Base-by-base conservation (phyloP, 2,888 invertebrate genomes). In the Anodontia alba region DNA sequence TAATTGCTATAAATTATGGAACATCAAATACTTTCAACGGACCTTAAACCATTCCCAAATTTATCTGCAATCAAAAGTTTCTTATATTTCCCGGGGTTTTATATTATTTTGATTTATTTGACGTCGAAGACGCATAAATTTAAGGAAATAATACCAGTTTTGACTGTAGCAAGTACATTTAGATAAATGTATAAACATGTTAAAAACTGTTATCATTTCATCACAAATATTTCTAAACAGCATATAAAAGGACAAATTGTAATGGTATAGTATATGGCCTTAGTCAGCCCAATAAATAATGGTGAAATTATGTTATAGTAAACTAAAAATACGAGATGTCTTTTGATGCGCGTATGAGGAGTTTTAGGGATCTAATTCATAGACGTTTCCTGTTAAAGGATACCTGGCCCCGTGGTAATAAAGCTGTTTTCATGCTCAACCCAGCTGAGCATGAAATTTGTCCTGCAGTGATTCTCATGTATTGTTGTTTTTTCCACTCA, bases 1-100 rank as follows among this genome's bases (percentile, higher is more conserved):
- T 76, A 76, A 76, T 76, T 71, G 43, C 31, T 23, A 38, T 70
- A 42, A 70, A 62, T 66, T 76, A 76, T 31, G 33, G 23, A 62
- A 62, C 76, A 66, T 46, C 36, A 33, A 33, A 62, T 62, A 29
- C 29, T 62, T 62, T 62, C 31, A 62, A 62, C 62, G 29, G 62
- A 62, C 62, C 62, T 29, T 62, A 33, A 62, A 62, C 31, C 62
- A 62, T 62, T 62, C 23, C 29, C 10, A 20, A 33, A 62, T 62
- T 62, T 62, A 69, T 75, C 43, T 29, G 42, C 69, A 43, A 70
- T 69, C 54, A 36, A 54, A 15, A 29, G 76, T 29, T 76, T 70
- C 70, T 69, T 76, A 70, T 76, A 76, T 57, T 57, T n/a, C 49
- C 70, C 69, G 70, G 54, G 33, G 54, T 57, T 54, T 33, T 70